Evolutionary conservation across 2,888 invertebrate species (phyloP).

Genomic region (Drosophila paucipuncta): DNA sequence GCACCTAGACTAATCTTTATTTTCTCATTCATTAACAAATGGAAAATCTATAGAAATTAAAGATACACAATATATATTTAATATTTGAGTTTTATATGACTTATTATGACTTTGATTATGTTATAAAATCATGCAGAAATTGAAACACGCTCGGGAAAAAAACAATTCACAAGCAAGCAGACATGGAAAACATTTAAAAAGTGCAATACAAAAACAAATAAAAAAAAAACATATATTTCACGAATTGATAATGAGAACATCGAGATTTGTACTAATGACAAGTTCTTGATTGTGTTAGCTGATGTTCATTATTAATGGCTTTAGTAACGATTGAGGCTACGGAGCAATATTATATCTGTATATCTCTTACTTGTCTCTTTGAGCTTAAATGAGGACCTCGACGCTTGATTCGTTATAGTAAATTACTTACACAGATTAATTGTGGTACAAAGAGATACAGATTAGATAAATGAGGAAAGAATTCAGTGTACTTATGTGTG

Average conservation of each 20-base stretch:
- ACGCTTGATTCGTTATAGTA: slow-evolving; percentile 75
- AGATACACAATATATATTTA: slow-evolving; percentile 1
- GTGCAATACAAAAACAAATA: slow-evolving; percentile 38
- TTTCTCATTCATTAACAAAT: slow-evolving; percentile 12
- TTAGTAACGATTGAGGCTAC: slow-evolving; percentile 16
- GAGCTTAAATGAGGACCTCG: slow-evolving; percentile 78
- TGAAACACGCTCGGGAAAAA: slow-evolving; percentile 26
- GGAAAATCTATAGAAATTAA: slow-evolving; percentile 33
- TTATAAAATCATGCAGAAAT: slow-evolving; percentile 41
- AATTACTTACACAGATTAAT: slow-evolving; percentile 74
- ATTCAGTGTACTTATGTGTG: slow-evolving; percentile 27
- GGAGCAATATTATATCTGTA: slow-evolving; percentile 21
- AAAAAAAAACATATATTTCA: not conserved
- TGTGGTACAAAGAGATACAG: slow-evolving; percentile 47
- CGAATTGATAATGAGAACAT: slow-evolving; percentile 25
- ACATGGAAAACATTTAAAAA: slow-evolving; percentile 44
- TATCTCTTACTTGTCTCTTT: slow-evolving; percentile 65
- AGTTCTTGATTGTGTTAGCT: slow-evolving; percentile 51
- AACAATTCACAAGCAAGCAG: slow-evolving; percentile 55
- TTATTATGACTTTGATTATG: slow-evolving; percentile 16
- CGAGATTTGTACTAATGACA: slow-evolving; percentile 32
- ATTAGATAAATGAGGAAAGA: slow-evolving; percentile 37
- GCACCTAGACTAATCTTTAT: slow-evolving; percentile 32
- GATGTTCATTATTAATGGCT: slow-evolving; percentile 24
- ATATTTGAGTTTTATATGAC: slow-evolving; percentile 7